These are phyloP conservation scores for Bombus waltoni DNA, from an alignment of 1,140 invertebrate genomes.

Conservation along the genomic window DNA sequence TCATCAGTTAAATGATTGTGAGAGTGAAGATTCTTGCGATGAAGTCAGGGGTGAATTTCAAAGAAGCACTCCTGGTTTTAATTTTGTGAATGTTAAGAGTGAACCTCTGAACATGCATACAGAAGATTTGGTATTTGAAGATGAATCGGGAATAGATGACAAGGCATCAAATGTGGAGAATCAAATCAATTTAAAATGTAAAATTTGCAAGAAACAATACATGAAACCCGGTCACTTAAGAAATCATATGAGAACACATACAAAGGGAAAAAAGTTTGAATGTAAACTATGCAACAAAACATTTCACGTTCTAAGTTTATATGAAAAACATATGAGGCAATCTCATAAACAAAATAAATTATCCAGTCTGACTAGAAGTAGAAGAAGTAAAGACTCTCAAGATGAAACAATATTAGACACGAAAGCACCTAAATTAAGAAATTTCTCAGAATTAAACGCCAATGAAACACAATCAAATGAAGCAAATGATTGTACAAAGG, in stretches of 20 bases:
- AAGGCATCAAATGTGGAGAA: slow-evolving; percentile 4
- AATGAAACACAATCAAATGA: background rate
- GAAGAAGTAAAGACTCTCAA: slow-evolving; percentile 4
- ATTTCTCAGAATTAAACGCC: background rate
- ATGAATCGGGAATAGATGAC: slow-evolving; percentile 15
- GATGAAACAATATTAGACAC: background rate
- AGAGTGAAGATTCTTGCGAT: slow-evolving; percentile 8
- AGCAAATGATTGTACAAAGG: background rate
- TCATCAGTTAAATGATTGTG: slow-evolving; percentile 24
- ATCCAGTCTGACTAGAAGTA: background rate
- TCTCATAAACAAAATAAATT: slow-evolving; percentile 53
- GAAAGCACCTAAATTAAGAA: background rate
- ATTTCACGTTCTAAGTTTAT: slow-evolving; percentile 63
- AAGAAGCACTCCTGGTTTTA: slow-evolving; percentile 44
- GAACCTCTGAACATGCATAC: slow-evolving; percentile 29
- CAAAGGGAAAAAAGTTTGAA: slow-evolving; percentile 41
- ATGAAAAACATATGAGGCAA: slow-evolving; percentile 66
- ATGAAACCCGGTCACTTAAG: slow-evolving; percentile 69
- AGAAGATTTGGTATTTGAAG: slow-evolving; percentile 30
- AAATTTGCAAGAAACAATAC: slow-evolving; percentile 70
- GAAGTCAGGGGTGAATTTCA: background rate
- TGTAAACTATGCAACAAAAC: slow-evolving; percentile 69
- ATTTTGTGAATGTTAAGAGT: slow-evolving; percentile 56
- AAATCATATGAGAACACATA: slow-evolving; percentile 69
- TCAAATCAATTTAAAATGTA: slow-evolving; percentile 60